These are phyloP conservation scores for Ictidomys tridecemlineatus DNA, from an alignment of 2,113 vertebrate genomes.

Conservation along the genomic window DNA sequence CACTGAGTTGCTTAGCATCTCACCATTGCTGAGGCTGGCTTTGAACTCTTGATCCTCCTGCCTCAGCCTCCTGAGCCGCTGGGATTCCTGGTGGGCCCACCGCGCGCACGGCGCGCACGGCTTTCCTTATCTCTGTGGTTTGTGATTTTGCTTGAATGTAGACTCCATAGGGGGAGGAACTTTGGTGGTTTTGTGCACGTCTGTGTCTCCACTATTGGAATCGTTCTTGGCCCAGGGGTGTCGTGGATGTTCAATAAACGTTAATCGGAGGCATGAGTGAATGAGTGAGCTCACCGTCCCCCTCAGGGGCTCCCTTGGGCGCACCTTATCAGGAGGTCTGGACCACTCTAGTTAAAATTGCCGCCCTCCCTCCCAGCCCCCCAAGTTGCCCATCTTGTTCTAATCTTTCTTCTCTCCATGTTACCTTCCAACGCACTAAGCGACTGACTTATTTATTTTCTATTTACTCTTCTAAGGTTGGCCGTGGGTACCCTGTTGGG, in stretches of 20 bases:
- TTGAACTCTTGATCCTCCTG: too few relatives aligned
- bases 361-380: too few relatives aligned
- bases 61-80: too few relatives aligned
- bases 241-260: background rate
- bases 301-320: background rate
- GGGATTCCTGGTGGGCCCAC: too few relatives aligned
- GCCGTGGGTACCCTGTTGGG: background rate
- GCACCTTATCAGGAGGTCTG: background rate
- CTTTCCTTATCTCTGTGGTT: background rate
- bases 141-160: background rate
- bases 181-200: background rate
- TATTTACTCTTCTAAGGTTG: background rate
- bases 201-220: background rate
- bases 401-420: background rate
- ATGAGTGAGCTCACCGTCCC: background rate
- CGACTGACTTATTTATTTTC: background rate
- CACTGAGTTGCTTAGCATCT: too few relatives aligned
- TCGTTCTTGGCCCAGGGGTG: background rate
- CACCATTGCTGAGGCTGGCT: too few relatives aligned
- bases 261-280: background rate
- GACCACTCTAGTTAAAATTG: background rate
- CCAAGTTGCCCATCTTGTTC: background rate
- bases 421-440: background rate
- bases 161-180: background rate
- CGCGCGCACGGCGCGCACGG: too few relatives aligned